Evolutionary conservation across 1,140 invertebrate species (phyloP).

Genomic region (Maconellicoccus hirsutus): DNA sequence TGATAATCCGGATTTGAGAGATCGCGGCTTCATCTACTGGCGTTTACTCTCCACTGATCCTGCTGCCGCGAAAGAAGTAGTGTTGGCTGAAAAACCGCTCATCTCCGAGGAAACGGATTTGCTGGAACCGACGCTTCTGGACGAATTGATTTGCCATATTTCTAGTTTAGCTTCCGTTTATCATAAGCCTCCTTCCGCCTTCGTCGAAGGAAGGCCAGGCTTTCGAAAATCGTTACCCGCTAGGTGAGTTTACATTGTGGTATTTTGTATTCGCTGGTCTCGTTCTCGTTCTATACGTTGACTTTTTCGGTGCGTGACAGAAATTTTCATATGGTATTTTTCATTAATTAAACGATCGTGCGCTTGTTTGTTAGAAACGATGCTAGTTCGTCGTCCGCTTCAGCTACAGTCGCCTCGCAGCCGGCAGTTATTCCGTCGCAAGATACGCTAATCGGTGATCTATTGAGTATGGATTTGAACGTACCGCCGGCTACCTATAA

Average conservation of each 20-base stretch:
- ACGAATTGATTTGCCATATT: constrained; percentile 98
- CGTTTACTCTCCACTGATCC: constrained; percentile 95
- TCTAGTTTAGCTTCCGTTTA: constrained; percentile 97
- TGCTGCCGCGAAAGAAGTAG: constrained; percentile 95
- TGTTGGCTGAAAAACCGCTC: constrained; percentile 97
- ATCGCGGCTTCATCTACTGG: constrained; percentile 99
- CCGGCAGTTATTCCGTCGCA: constrained; percentile 67
- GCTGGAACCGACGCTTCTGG: constrained; percentile 91
- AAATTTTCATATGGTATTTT: too few relatives aligned
- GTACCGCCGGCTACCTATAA: constrained; percentile 40
- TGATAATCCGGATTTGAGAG: constrained; percentile 97
- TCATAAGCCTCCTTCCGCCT: constrained; percentile 97
- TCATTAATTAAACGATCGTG: too few relatives aligned
- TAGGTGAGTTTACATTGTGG: too few relatives aligned
- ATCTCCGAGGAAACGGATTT: constrained; percentile 99
- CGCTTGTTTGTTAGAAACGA: neutral
- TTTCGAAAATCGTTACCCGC: constrained; percentile 41
- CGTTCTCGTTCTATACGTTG: too few relatives aligned
- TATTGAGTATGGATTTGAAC: constrained; percentile 91
- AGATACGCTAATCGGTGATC: constrained; percentile 91
- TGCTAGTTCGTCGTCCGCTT: neutral
- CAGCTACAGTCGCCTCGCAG: constrained; percentile 32
- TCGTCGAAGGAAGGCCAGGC: constrained; percentile 74
- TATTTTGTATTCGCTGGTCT: too few relatives aligned
- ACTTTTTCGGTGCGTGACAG: too few relatives aligned